Base-by-base conservation (phyloP, 2,888 invertebrate genomes). In the Polydrusus tereticollis region DNA sequence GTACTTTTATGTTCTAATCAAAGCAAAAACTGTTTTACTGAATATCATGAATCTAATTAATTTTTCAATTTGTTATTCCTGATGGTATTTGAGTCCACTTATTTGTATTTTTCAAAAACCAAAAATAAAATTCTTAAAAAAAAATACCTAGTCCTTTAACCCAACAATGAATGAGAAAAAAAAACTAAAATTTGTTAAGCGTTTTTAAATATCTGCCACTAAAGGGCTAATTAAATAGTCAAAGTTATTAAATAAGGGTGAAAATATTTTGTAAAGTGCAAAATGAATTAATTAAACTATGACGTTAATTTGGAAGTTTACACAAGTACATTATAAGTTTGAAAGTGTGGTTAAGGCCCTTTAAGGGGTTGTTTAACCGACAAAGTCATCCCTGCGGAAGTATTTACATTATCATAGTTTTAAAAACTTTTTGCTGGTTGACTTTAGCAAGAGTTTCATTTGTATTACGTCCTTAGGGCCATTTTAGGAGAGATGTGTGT, bases 271-370 rank as follows among this genome's bases (percentile, higher is more conserved):
- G n/a, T 45, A 12, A 21, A 45, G 20, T 50, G n/a, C 7, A 8
- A 52, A 66, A 66, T 57, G 12, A 66, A 66, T 66, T 66, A 66
- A 66, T 66, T 66, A 66, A 45, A 26, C 20, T 16, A 57, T 38
- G 29, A 58, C 58, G 41, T 66, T 58, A 66, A 18, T 58, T 58
- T 58, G 43, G 20, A 45, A 23, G 43, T 52, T 58, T 26, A 66
- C 57, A 47, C 21, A 21, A 45, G 58, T 58, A 41, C 58, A 66
- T 57, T 66, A 57, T 43, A 66, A 66, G 43, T 66, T 58, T 52
- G 58, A 20, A 64, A 52, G 64, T 36, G 23, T 16, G 45, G 43
- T 58, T 29, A 58, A 43, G 41, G 58, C 41, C 29, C 58, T 45
- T 41, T 2, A 33, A 33, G 66, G 66, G 47, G 12, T 43, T 57